Evolutionary conservation across 64 coral and sea anemone genomes (phyloP), one percentile per base, ranked within the genome.

Genomic region (Stylophora pistillata): DNA sequence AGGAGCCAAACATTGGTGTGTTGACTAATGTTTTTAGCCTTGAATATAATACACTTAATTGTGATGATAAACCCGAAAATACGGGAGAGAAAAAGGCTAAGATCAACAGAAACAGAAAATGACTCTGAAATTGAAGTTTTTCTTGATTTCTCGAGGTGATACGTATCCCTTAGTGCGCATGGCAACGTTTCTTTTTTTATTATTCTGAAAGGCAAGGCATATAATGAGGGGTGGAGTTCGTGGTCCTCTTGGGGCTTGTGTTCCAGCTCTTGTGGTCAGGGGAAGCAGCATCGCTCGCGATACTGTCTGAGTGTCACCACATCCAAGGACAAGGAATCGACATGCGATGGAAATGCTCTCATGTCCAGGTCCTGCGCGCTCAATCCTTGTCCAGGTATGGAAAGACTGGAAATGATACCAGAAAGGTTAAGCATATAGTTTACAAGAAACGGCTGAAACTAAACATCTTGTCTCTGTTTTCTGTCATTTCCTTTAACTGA

Each of bases 211-310:
- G 95, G 95, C 1, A 85, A 78, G 17, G 68, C 41, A 4, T 87
- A 81, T 60, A 87, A 96, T 79, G 91, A 86, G 31, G 91, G 87
- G 6, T 96, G 95, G 95, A 93, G 95, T 57, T 32, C 69, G 4
- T 96, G 95, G 95, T 93, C 95, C 0, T 71, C 73, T 5, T 96
- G 95, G 95, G 80, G 86, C 29, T 54, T 93, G 66, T 96, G 95
- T 90, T 83, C 72, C 16, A 74, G 81, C 21, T 80, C 91, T 14
- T 96, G 95, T 61, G 95, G 95, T 7, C 31, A 90, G 17, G 95
- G 95, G 16, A 89, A 87, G 57, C 87, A 90, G 55, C 93, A 87
- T 30, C 81, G 95, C 23, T 96, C 82, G 72, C 89, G 95, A 55
- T 96, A 90, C 26, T 96, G 95, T 90, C 77, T 89, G 12, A 93